Evolutionary conservation across 2,888 invertebrate genomes (phyloP).

Genomic region (Nysson spinosus): DNA sequence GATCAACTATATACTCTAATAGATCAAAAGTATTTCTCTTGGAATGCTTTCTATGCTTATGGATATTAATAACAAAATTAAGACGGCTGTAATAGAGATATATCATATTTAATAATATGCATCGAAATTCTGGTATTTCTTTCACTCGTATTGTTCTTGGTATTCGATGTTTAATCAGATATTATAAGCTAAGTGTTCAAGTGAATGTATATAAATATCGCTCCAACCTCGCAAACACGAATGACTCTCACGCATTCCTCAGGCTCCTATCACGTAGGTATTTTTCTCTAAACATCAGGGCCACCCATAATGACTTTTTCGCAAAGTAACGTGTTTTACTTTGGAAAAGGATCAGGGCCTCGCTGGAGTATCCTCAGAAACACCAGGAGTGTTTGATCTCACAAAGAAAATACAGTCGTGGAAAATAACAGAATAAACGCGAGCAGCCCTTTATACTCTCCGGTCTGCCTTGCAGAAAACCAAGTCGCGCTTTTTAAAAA

Average conservation of each 20-base stretch:
- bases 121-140: constrained; percentile 1
- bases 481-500: constrained; percentile 58
- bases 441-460: constrained; percentile 49
- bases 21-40: neutral
- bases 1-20: constrained; percentile 8
- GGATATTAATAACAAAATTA: too few species aligned
- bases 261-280: constrained; percentile 50
- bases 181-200: constrained; percentile 1
- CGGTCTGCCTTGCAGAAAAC: constrained; percentile 46
- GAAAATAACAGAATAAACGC: constrained; percentile 44
- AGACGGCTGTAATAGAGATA: too few species aligned
- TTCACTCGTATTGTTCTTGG: neutral
- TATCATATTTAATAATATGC: too few species aligned
- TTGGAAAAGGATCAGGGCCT: constrained; percentile 26
- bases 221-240: constrained; percentile 27
- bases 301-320: constrained; percentile 36
- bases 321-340: constrained; percentile 29
- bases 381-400: constrained; percentile 17
- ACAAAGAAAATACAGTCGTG: constrained; percentile 27
- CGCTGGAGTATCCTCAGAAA: constrained; percentile 7
- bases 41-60: neutral
- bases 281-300: constrained; percentile 46
- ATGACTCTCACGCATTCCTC: constrained; percentile 54
- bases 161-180: constrained; percentile 8
- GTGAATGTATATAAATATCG: constrained; percentile 19